A percentile compares a stretch with the other conserved stretches of the same genome.
Evolutionary conservation across 2,797 vertebrate genomes (phyloP).

Genomic region (Epinephelus malabaricus): DNA sequence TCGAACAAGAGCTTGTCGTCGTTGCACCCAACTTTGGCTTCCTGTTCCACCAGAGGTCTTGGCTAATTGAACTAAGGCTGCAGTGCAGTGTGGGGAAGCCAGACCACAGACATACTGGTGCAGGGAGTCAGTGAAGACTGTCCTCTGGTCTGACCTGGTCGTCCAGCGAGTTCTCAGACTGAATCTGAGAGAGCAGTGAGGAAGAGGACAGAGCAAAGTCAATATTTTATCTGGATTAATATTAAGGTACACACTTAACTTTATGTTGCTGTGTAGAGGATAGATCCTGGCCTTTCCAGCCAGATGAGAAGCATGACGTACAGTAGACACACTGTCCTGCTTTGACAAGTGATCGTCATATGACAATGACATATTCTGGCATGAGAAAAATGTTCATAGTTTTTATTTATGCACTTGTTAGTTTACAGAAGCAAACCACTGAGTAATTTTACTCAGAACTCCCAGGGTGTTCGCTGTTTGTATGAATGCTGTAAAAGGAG

Average conservation of each 20-base stretch:
- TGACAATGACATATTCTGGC: background rate
- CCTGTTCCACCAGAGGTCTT: conserved; percentile 44
- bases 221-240: background rate
- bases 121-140: conserved; percentile 86
- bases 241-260: background rate
- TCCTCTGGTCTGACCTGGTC: conserved; percentile 85
- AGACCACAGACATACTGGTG: conserved; percentile 91
- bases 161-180: conserved; percentile 91
- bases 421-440: background rate
- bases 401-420: background rate
- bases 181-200: conserved; percentile 71
- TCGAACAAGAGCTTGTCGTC: conserved; percentile 83
- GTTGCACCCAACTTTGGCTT: conserved; percentile 74
- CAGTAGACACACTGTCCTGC: background rate
- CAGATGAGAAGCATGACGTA: background rate
- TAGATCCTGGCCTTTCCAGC: no score
- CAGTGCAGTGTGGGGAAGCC: conserved; percentile 82
- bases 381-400: background rate
- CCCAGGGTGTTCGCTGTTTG: background rate
- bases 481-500: background rate
- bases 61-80: conserved; percentile 83
- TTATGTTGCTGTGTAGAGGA: background rate
- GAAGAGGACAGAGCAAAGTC: conserved; percentile 14
- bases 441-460: background rate
- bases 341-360: background rate